Conservation (phyloP, 2,888 invertebrate species). For the Caenorhabditis sp. region DNA sequence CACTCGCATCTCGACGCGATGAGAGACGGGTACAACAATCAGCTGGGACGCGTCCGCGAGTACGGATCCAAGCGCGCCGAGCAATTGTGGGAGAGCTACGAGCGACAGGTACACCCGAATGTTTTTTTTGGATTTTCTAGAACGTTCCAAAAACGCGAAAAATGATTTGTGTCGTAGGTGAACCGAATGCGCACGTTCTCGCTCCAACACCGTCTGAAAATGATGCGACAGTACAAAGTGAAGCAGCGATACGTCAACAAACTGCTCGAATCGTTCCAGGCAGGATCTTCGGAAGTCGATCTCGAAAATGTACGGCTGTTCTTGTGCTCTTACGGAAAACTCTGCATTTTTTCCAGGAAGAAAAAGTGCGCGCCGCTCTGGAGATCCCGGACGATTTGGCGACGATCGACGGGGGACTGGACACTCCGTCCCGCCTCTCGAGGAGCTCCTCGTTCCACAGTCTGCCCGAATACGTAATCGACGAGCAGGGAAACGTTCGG, state of each 20-base stretch:
- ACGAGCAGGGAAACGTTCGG: constrained; percentile 68
- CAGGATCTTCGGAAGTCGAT: constrained; percentile 67
- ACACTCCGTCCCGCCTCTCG: constrained; percentile 55
- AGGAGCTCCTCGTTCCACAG: constrained; percentile 75
- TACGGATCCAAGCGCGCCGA: constrained; percentile 85
- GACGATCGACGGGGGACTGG: constrained; percentile 38
- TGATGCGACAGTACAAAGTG: constrained; percentile 78
- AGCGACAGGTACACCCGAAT: constrained; percentile 85
- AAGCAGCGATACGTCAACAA: constrained; percentile 76
- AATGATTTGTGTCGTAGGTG: constrained; percentile 53
- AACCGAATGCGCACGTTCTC: constrained; percentile 78
- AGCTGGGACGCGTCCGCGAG: constrained; percentile 67
- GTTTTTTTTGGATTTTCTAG: constrained; percentile 1
- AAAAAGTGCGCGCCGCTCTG: constrained; percentile 73
- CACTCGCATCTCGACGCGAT: constrained; percentile 75
- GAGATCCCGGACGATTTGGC: constrained; percentile 68
- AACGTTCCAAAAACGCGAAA: background rate
- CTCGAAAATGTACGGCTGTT: constrained; percentile 62
- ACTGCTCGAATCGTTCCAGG: constrained; percentile 74
- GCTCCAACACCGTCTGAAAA: constrained; percentile 77
- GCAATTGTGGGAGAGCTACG: constrained; percentile 90
- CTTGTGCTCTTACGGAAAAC: background rate
- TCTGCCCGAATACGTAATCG: constrained; percentile 77
- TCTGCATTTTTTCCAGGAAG: constrained; percentile 60
- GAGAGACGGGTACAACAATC: constrained; percentile 75